phyloP scores from a whole-genome alignment of 2,113 vertebrate genomes.

The Zingel zingel region DNA sequence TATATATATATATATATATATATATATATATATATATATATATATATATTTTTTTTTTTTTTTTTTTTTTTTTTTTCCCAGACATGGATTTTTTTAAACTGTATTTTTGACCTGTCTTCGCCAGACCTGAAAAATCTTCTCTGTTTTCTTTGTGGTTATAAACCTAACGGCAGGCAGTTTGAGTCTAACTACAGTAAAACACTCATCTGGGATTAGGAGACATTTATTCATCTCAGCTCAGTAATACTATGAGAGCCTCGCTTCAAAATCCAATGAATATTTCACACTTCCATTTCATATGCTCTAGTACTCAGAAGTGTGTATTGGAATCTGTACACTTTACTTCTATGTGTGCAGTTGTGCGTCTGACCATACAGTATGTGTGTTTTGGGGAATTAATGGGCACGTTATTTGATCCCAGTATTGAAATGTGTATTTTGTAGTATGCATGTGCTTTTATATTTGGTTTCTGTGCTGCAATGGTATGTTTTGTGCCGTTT shows the following conservation, averaged over 20 bases:
- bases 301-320: slow-evolving; percentile 68
- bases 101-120: slow-evolving; percentile 49
- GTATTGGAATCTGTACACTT: slow-evolving; percentile 38
- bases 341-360: slow-evolving; percentile 40
- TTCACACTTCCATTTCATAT: slow-evolving; percentile 79
- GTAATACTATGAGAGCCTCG: slow-evolving; percentile 69
- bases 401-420: slow-evolving; percentile 40
- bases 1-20: too few species aligned
- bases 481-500: slow-evolving; percentile 2
- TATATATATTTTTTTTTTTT: too few species aligned
- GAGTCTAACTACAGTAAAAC: slow-evolving; percentile 66
- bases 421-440: slow-evolving; percentile 36
- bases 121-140: slow-evolving; percentile 36
- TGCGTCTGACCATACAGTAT: background rate
- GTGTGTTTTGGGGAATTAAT: slow-evolving; percentile 48
- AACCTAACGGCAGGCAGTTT: slow-evolving; percentile 54
- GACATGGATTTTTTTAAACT: slow-evolving; percentile 13
- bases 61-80: too few species aligned
- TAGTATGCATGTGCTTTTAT: slow-evolving; percentile 4
- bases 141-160: slow-evolving; percentile 57
- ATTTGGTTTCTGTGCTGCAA: slow-evolving; percentile 16
- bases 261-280: slow-evolving; percentile 80
- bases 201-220: slow-evolving; percentile 79
- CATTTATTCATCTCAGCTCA: slow-evolving; percentile 78
- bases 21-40: too few species aligned